phyloP scores from a whole-genome alignment of 2,888 invertebrate species.

The Lottia scabra region DNA sequence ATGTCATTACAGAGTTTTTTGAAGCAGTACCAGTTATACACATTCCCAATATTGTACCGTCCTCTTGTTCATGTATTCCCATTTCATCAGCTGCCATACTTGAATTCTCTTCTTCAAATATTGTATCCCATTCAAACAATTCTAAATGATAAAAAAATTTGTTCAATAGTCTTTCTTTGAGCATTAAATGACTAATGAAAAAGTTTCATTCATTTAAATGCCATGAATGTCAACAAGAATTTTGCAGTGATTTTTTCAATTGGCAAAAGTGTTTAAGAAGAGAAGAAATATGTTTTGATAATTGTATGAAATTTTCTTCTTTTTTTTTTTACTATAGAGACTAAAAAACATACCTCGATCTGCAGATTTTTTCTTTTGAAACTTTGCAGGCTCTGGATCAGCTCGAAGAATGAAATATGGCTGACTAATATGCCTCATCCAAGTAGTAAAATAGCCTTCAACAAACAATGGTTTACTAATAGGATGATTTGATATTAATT shows the following conservation, averaged over 20 bases:
- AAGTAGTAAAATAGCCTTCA: conserved; percentile 86
- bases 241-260: no score
- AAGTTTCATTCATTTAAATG: no score
- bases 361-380: conserved; percentile 12
- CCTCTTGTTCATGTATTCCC: conserved; percentile 91
- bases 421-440: conserved; percentile 78
- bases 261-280: no score
- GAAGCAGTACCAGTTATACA: conserved; percentile 90
- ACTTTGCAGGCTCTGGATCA: conserved; percentile 72
- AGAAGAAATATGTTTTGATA: no score
- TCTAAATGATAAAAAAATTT: conserved; percentile 35
- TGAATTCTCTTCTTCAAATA: conserved; percentile 51
- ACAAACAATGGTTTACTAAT: conserved; percentile 79
- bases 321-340: no score
- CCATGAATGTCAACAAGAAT: no score
- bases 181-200: no score
- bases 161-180: no score
- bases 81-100: conserved; percentile 70
- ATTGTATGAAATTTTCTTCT: no score
- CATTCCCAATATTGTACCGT: conserved; percentile 87
- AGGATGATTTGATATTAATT: conserved; percentile 77
- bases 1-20: conserved; percentile 88
- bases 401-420: conserved; percentile 87
- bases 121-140: conserved; percentile 46
- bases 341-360: conserved; percentile 26